Evolutionary conservation across 2,797 vertebrate genomes (phyloP).

Genomic region (Catamblyrhynchus diadema): DNA sequence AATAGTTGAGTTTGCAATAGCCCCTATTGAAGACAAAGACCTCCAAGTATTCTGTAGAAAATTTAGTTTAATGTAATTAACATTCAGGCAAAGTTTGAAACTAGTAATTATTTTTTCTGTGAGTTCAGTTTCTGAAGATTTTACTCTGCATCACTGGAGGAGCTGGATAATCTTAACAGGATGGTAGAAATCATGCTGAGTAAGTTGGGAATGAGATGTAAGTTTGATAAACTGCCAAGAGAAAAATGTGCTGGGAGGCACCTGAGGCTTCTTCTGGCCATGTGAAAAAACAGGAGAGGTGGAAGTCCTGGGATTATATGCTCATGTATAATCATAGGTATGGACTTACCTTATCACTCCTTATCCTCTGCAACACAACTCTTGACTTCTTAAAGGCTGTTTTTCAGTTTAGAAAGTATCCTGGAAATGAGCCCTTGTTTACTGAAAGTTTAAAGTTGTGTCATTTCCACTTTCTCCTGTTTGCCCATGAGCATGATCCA

Average conservation of each 20-base stretch:
- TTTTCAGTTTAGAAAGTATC: not conserved
- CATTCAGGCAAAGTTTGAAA: not conserved
- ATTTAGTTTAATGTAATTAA: not conserved
- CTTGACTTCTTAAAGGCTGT: not conserved
- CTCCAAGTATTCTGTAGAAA: not conserved
- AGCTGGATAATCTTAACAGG: not conserved
- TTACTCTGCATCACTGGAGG: not conserved
- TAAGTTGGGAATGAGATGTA: not conserved
- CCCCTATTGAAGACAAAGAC: not conserved
- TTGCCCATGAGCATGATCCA: not conserved
- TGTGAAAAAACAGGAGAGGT: not conserved
- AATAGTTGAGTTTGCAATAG: not conserved
- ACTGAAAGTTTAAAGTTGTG: not conserved
- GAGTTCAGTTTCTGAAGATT: not conserved
- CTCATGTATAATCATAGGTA: not conserved
- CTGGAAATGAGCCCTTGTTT: not conserved
- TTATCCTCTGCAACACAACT: not conserved
- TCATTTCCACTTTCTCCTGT: not conserved
- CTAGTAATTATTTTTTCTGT: not conserved
- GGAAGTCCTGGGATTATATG: not conserved
- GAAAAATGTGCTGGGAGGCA: not conserved
- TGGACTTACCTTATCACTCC: not conserved
- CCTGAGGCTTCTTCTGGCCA: not conserved
- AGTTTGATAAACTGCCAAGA: not conserved
- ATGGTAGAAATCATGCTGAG: not conserved